Evolutionary conservation across 2,888 invertebrate species (phyloP).

Genomic region (Pollenia angustigena): DNA sequence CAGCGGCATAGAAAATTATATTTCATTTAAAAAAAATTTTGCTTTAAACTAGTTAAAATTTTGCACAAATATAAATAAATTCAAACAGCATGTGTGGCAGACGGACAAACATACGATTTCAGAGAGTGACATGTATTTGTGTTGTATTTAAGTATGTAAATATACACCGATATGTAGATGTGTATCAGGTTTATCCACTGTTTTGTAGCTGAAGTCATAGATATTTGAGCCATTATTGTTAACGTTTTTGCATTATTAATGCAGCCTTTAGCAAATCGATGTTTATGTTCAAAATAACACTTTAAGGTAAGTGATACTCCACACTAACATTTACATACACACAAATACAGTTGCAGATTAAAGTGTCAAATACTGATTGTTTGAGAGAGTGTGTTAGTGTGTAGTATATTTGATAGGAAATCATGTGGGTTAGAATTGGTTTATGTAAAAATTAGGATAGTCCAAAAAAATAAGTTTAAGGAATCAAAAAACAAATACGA

Average conservation of each 20-base stretch:
- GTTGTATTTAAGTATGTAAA: too few relatives aligned
- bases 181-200: too few relatives aligned
- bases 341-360: not conserved
- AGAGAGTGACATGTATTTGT: too few relatives aligned
- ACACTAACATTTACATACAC: not conserved
- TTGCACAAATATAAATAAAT: not conserved
- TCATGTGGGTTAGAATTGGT: too few relatives aligned
- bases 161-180: too few relatives aligned
- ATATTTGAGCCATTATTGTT: slow-evolving; percentile 21
- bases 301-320: slow-evolving; percentile 20
- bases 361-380: not conserved
- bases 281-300: slow-evolving; percentile 32
- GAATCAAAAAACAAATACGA: too few relatives aligned
- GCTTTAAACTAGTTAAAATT: not conserved
- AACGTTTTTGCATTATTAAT: slow-evolving; percentile 57
- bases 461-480: too few relatives aligned
- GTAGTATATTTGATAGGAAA: too few relatives aligned
- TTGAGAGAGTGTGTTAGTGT: too few relatives aligned
- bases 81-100: not conserved
- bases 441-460: too few relatives aligned
- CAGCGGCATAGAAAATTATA: not conserved
- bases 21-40: not conserved
- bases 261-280: slow-evolving; percentile 49
- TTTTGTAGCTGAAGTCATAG: not conserved
- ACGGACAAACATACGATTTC: not conserved